Percentiles rank a stretch among this genome's conserved stretches.
Evolutionary conservation across 2,797 vertebrate species (phyloP).

Genomic region (Aeoliscus strigatus): DNA sequence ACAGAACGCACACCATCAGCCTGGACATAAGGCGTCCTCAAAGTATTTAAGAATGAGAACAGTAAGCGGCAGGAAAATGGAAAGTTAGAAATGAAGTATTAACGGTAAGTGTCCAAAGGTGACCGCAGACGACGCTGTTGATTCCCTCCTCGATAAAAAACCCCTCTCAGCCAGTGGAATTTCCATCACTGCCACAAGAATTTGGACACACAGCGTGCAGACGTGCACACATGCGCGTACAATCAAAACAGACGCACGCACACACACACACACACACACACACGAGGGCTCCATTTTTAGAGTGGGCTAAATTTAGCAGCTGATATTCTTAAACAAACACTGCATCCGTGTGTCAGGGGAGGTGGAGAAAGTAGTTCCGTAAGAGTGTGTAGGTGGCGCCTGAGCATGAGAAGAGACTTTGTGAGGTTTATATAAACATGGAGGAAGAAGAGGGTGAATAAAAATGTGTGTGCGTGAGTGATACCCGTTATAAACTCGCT

Average conservation of each 20-base stretch:
- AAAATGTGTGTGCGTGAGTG: too few relatives aligned
- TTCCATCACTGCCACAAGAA: conserved; percentile 18
- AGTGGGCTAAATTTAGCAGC: conserved; percentile 57
- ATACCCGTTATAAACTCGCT: too few relatives aligned
- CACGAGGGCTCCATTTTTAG: conserved; percentile 50
- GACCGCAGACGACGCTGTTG: conserved; percentile 1
- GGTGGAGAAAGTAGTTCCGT: conserved; percentile 1
- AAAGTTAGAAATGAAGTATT: conserved; percentile 5
- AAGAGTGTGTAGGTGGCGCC: conserved; percentile 1
- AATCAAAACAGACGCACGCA: conserved; percentile 16
- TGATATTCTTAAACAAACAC: conserved; percentile 63
- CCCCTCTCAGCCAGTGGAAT: conserved; percentile 31
- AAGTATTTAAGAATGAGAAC: too few relatives aligned
- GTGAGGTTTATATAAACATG: too few relatives aligned
- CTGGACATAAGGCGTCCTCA: too few relatives aligned
- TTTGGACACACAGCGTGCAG: conserved; percentile 7
- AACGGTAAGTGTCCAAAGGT: conserved; percentile 4
- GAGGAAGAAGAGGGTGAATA: too few relatives aligned
- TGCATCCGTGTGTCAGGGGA: conserved; percentile 16
- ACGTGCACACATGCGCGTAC: conserved; percentile 9
- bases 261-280: conserved; percentile 16
- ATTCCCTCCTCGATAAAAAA: conserved; percentile 14
- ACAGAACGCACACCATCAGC: too few relatives aligned
- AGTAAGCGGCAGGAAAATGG: neutral
- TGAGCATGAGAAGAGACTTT: too few relatives aligned